Percentiles rank a stretch among this genome's conserved stretches.
phyloP scores from a whole-genome alignment of 2,888 invertebrate species.

The Drosophila lacicola region DNA sequence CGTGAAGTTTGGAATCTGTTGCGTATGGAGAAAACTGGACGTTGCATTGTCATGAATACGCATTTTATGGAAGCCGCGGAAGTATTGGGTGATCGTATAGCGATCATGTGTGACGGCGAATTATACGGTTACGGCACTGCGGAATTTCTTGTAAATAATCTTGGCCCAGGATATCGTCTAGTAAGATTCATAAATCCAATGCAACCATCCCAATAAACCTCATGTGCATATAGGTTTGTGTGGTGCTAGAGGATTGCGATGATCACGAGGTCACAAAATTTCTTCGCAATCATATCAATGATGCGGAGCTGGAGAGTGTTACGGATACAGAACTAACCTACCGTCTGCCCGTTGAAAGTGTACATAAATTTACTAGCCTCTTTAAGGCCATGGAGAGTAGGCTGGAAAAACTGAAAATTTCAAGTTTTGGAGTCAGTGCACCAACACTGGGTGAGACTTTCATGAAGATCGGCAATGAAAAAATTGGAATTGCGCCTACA shows the following conservation, averaged over 20 bases:
- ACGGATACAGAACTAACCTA: conserved; percentile 90
- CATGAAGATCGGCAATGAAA: conserved; percentile 87
- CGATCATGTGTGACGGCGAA: conserved; percentile 92
- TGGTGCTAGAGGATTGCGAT: conserved; percentile 85
- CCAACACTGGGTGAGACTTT: conserved; percentile 95
- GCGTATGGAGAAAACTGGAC: conserved; percentile 88
- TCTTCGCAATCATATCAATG: conserved; percentile 87
- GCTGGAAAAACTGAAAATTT: conserved; percentile 87
- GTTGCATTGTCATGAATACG: conserved; percentile 92
- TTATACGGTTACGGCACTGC: conserved; percentile 92
- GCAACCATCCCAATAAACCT: background rate
- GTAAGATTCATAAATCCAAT: conserved; percentile 70
- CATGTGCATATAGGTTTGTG: conserved; percentile 52
- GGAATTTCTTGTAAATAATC: conserved; percentile 91
- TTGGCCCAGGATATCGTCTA: conserved; percentile 92
- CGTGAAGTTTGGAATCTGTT: conserved; percentile 92
- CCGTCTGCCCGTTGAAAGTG: conserved; percentile 87
- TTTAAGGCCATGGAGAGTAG: conserved; percentile 88
- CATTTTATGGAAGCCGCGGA: conserved; percentile 96
- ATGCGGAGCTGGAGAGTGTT: conserved; percentile 87
- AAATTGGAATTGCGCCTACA: background rate
- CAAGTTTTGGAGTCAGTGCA: conserved; percentile 91
- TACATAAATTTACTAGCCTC: conserved; percentile 87
- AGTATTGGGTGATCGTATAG: conserved; percentile 92
- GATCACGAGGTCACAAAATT: conserved; percentile 86